These are phyloP conservation scores for Caenorhabditis sp. DNA, from an alignment of 2,888 invertebrate species.

Conservation along the genomic window DNA sequence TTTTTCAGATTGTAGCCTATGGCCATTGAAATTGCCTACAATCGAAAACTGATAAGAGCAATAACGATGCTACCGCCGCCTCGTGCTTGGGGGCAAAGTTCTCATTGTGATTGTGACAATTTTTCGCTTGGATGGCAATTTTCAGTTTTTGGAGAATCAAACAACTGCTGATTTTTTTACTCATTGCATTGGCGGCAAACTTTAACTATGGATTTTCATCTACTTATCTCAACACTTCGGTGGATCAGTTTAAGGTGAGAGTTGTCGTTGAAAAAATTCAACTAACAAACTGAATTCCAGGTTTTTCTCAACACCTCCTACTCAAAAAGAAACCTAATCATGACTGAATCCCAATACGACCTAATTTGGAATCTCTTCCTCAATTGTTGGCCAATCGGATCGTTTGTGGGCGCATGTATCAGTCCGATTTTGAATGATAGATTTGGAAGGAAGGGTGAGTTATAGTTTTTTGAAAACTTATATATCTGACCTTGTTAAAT, in stretches of 20 bases:
- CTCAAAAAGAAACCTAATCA: conserved; percentile 42
- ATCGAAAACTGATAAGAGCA: not conserved
- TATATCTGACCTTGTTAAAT: no score
- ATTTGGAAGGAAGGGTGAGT: conserved; percentile 74
- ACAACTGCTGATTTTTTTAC: conserved; percentile 61
- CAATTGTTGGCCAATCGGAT: conserved; percentile 79
- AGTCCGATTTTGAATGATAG: conserved; percentile 77
- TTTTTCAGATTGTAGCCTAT: conserved; percentile 26
- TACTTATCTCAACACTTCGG: conserved; percentile 77
- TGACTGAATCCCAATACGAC: conserved; percentile 68
- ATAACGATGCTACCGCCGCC: not conserved
- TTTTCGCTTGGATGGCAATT: not conserved
- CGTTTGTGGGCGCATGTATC: conserved; percentile 77
- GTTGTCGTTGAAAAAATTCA: not conserved
- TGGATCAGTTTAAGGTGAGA: conserved; percentile 73
- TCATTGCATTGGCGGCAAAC: conserved; percentile 72
- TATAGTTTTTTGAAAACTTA: not conserved
- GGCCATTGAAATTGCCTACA: conserved; percentile 1
- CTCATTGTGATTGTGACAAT: no score
- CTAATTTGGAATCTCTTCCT: conserved; percentile 77
- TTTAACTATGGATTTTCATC: conserved; percentile 78
- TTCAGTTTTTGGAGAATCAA: conserved; percentile 3
- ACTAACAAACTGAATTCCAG: conserved; percentile 18
- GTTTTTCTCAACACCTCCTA: conserved; percentile 65
- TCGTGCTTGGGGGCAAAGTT: conserved; percentile 7